Evolutionary conservation across 92 coral and sea anemone genomes (phyloP).

Genomic region (Parazoanthus swiftii): DNA sequence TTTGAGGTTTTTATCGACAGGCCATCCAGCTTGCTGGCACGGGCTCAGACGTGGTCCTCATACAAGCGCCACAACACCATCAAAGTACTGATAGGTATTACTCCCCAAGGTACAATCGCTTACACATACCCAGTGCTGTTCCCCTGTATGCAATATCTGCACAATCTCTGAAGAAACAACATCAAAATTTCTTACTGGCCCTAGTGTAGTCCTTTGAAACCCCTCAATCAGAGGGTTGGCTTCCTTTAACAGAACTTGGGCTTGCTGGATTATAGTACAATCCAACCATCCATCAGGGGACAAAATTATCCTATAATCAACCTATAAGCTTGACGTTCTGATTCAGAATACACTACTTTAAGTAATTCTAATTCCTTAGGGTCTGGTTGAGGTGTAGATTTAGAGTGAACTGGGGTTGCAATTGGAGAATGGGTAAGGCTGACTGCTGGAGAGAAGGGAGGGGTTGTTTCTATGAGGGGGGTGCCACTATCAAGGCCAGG

Average conservation of each 20-base stretch:
- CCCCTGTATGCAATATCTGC: constrained; percentile 60
- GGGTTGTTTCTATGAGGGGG: constrained; percentile 24
- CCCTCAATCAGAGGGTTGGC: constrained; percentile 63
- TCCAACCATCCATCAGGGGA: constrained; percentile 67
- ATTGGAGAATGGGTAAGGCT: constrained; percentile 13
- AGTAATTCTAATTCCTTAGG: constrained; percentile 14
- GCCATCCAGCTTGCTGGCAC: too few relatives aligned
- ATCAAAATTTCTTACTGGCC: constrained; percentile 56
- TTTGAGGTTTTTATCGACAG: too few relatives aligned
- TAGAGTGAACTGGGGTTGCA: not conserved
- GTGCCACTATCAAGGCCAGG: not conserved
- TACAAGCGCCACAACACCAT: too few relatives aligned
- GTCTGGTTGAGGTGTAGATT: constrained; percentile 10
- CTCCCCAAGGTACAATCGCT: not conserved
- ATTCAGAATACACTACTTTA: constrained; percentile 24
- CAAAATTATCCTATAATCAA: constrained; percentile 37
- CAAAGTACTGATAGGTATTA: too few relatives aligned
- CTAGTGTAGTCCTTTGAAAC: constrained; percentile 72
- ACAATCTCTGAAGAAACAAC: constrained; percentile 53
- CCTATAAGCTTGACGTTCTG: constrained; percentile 5
- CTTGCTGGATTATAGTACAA: constrained; percentile 59
- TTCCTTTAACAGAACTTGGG: constrained; percentile 55
- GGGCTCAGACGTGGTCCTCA: too few relatives aligned
- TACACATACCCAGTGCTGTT: constrained; percentile 65
- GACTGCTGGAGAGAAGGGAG: not conserved